A percentile compares a stretch with the other conserved stretches of the same genome.
These are phyloP conservation scores for Prunella strophiata DNA, from an alignment of 2,797 vertebrate genomes.

Conservation along the genomic window DNA sequence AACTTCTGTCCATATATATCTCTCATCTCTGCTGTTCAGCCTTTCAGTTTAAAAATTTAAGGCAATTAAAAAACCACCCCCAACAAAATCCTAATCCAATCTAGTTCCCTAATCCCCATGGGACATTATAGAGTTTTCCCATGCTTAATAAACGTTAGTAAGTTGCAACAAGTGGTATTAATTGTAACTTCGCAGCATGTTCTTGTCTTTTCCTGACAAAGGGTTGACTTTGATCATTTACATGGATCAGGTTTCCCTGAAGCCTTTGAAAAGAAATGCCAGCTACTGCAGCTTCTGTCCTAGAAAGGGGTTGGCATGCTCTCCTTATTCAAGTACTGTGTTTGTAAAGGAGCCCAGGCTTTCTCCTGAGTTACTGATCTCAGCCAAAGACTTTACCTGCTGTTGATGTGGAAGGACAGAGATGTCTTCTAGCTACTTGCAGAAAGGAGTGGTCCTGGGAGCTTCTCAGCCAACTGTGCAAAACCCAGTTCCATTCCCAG, in stretches of 20 bases:
- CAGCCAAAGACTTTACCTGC: background rate
- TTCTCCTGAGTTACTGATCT: background rate
- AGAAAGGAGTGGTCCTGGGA: background rate
- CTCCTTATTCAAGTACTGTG: background rate
- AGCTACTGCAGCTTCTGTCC: background rate
- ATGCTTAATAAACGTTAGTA: background rate
- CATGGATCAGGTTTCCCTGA: background rate
- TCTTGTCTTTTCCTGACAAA: background rate
- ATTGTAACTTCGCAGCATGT: background rate
- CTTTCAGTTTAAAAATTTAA: background rate
- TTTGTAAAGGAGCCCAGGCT: background rate
- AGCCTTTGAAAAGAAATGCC: background rate
- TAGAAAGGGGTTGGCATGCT: background rate
- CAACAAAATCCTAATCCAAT: background rate
- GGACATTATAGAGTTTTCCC: background rate
- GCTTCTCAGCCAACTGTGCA: background rate
- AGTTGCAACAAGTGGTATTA: background rate
- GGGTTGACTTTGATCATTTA: background rate
- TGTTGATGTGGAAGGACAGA: fast-evolving
- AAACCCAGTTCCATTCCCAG: background rate
- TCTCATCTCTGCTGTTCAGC: background rate
- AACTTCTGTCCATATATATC: background rate
- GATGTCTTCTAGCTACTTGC: background rate
- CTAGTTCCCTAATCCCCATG: background rate
- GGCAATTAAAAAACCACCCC: background rate